phyloP scores from a whole-genome alignment of 2,797 vertebrate genomes.

The Oreochromis mossambicus region DNA sequence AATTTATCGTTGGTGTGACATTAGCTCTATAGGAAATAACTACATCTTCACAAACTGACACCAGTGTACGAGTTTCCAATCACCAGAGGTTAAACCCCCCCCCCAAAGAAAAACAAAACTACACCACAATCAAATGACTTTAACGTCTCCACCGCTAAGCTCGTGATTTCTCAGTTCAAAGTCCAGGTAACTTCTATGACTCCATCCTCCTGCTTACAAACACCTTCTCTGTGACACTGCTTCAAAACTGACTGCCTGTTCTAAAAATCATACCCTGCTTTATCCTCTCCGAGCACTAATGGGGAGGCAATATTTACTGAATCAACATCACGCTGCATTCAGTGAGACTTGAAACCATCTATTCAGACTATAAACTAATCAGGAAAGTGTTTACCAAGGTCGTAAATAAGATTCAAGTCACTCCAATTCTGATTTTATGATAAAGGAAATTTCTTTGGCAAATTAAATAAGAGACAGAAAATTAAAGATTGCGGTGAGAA shows the following conservation, averaged over 20 bases:
- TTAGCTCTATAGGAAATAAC: background rate
- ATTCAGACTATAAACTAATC: background rate
- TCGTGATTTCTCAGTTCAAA: background rate
- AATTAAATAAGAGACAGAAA: background rate
- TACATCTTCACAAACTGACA: background rate
- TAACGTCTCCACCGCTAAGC: fast-evolving
- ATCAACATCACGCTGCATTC: background rate
- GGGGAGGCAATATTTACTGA: background rate
- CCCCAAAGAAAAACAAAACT: background rate
- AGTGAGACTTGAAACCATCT: background rate
- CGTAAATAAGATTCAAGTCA: background rate
- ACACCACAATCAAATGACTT: background rate
- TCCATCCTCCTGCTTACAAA: background rate
- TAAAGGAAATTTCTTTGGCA: background rate
- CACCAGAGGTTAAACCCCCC: background rate
- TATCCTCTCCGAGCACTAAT: background rate
- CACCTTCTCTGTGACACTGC: background rate
- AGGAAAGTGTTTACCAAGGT: background rate
- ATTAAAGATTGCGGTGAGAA: background rate
- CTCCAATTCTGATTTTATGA: background rate
- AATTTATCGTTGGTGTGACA: background rate
- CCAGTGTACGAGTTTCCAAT: background rate
- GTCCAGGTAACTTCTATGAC: background rate
- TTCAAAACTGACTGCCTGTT: background rate
- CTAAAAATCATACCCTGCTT: background rate